Evolutionary conservation across 1,140 invertebrate species (phyloP).

Genomic region (Pseudomyrmex flavicornis): DNA sequence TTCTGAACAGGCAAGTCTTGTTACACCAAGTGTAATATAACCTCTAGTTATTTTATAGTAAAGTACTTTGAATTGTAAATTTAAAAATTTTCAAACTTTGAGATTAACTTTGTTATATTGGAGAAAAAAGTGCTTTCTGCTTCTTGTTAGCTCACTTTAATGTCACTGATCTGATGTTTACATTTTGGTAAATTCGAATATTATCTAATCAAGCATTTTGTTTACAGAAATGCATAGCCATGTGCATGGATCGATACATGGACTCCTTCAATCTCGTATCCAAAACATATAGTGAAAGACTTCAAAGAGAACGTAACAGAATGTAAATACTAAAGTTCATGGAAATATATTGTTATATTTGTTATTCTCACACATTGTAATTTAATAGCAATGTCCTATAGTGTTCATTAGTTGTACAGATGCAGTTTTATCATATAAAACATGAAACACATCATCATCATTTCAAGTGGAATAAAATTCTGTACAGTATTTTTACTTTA

Average conservation of each 20-base stretch:
- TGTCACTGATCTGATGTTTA: no score
- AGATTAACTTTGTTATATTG: background rate
- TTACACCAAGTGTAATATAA: constrained; percentile 38
- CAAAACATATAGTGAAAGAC: constrained; percentile 91
- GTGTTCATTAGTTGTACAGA: constrained; percentile 44
- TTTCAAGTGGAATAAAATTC: background rate
- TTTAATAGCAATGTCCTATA: constrained; percentile 34
- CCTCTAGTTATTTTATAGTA: background rate
- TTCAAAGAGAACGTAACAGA: constrained; percentile 90
- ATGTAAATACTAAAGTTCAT: constrained; percentile 74
- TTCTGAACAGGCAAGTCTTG: constrained; percentile 92
- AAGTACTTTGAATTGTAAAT: no score
- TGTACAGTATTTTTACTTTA: background rate
- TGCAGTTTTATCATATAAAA: constrained; percentile 15
- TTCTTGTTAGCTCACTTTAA: no score
- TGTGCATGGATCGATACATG: constrained; percentile 99
- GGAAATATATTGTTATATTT: constrained; percentile 73
- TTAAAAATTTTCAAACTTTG: no score
- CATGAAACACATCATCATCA: background rate
- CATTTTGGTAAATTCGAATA: background rate
- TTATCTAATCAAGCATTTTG: constrained; percentile 51
- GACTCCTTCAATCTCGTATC: constrained; percentile 97
- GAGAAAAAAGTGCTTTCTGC: background rate
- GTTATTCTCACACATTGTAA: constrained; percentile 61
- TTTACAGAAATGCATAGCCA: constrained; percentile 96